Conservation (phyloP, 2,113 vertebrate genomes). For the Pelmatolapia mariae region DNA sequence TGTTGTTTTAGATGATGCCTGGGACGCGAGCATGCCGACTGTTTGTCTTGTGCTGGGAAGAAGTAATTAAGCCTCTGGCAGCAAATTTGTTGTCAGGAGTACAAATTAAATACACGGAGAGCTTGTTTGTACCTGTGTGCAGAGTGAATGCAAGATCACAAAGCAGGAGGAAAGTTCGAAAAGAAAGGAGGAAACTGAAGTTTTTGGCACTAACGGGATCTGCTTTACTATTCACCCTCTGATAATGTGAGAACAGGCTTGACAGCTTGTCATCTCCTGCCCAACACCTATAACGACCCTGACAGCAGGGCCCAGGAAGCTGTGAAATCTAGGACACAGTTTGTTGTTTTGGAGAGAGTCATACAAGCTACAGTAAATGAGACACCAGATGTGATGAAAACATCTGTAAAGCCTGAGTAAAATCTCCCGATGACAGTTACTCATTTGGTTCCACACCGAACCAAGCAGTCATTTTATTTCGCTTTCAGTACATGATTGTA, state of each 20-base stretch:
- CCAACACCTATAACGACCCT: conserved; percentile 24
- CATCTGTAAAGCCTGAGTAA: background rate
- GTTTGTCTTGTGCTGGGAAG: conserved; percentile 4
- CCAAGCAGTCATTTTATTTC: background rate
- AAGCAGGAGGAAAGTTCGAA: background rate
- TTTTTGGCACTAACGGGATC: background rate
- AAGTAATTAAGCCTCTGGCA: conserved; percentile 18
- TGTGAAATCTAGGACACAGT: background rate
- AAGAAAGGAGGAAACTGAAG: background rate
- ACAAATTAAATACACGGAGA: background rate
- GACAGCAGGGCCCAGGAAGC: conserved; percentile 8
- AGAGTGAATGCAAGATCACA: background rate
- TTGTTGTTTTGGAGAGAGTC: background rate
- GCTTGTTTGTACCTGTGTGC: background rate
- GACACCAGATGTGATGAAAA: background rate
- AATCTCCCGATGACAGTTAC: background rate
- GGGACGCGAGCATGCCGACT: background rate
- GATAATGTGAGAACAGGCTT: conserved; percentile 5
- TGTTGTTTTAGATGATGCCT: background rate
- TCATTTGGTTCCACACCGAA: background rate
- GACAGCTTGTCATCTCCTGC: conserved; percentile 21
- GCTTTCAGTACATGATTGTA: background rate
- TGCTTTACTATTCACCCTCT: background rate
- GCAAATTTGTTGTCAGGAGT: background rate
- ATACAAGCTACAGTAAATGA: background rate